Conservation (phyloP, 1,140 invertebrate genomes). For the Psix sp. region DNA sequence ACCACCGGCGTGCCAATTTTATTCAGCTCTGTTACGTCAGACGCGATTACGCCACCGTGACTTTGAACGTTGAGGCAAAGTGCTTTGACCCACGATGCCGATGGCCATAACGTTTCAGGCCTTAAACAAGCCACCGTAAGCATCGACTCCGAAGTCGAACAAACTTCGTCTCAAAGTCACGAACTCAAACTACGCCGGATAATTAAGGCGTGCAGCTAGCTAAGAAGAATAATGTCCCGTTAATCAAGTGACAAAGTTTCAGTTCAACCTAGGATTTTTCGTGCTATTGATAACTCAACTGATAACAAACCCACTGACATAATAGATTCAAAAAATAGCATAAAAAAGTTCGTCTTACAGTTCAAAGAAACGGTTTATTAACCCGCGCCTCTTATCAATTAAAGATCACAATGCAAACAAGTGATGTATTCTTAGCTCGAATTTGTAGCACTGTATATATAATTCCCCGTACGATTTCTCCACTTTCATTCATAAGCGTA, state of each 20-base stretch:
- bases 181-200: slow-evolving; percentile 62
- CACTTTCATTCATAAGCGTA: slow-evolving; percentile 42
- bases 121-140: slow-evolving; percentile 54
- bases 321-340: no score
- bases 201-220: slow-evolving; percentile 73
- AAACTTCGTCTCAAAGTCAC: slow-evolving; percentile 64
- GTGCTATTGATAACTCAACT: no score
- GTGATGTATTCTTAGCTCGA: no score
- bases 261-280: no score
- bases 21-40: slow-evolving; percentile 58
- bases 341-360: no score
- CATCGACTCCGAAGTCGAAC: slow-evolving; percentile 34
- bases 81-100: slow-evolving; percentile 60
- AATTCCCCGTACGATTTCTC: not conserved
- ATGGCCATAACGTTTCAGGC: slow-evolving; percentile 61
- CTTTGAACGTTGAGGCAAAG: slow-evolving; percentile 58
- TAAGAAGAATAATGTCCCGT: slow-evolving; percentile 67
- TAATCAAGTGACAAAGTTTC: slow-evolving; percentile 69
- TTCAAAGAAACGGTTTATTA: no score
- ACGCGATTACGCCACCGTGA: slow-evolving; percentile 61
- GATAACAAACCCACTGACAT: not conserved
- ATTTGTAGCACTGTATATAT: no score
- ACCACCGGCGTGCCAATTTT: slow-evolving; percentile 48
- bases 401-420: no score
- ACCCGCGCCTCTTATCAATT: no score